Conservation (phyloP, 2,888 invertebrate genomes). For the Aphodius sticticus region DNA sequence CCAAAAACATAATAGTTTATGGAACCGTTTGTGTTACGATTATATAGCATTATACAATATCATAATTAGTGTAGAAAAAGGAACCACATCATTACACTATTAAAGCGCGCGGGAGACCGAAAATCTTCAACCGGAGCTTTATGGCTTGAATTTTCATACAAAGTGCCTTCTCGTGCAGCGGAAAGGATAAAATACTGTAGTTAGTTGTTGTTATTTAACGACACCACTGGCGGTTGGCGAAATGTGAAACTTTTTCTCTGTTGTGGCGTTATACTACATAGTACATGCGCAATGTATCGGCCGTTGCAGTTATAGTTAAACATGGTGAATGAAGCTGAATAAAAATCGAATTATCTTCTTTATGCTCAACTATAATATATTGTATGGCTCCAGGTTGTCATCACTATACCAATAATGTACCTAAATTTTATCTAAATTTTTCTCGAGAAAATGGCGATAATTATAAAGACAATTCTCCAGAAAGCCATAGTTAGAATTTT, state of each 20-base stretch:
- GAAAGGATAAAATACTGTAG: constrained; percentile 16
- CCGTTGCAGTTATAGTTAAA: neutral
- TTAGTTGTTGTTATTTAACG: constrained; percentile 12
- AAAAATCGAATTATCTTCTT: neutral
- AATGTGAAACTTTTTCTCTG: neutral
- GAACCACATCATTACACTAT: neutral
- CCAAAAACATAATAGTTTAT: too few relatives aligned
- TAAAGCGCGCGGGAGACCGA: neutral
- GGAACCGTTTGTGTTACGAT: neutral
- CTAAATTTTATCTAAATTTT: too few relatives aligned
- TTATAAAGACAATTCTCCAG: too few relatives aligned
- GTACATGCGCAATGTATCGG: neutral
- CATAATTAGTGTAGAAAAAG: neutral
- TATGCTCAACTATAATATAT: neutral
- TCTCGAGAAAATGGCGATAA: too few relatives aligned
- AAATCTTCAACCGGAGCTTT: neutral
- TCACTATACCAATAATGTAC: too few relatives aligned
- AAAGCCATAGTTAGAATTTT: too few relatives aligned
- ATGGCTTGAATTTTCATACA: constrained; percentile 23
- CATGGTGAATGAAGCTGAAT: neutral
- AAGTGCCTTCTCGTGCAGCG: constrained; percentile 10
- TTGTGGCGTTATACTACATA: neutral
- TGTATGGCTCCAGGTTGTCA: too few relatives aligned
- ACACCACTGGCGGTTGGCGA: neutral
- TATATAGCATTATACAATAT: neutral